A percentile compares a stretch with the other conserved stretches of the same genome.
Conservation (phyloP, 2,797 vertebrate species). For the Kryptolebias ocellatus region DNA sequence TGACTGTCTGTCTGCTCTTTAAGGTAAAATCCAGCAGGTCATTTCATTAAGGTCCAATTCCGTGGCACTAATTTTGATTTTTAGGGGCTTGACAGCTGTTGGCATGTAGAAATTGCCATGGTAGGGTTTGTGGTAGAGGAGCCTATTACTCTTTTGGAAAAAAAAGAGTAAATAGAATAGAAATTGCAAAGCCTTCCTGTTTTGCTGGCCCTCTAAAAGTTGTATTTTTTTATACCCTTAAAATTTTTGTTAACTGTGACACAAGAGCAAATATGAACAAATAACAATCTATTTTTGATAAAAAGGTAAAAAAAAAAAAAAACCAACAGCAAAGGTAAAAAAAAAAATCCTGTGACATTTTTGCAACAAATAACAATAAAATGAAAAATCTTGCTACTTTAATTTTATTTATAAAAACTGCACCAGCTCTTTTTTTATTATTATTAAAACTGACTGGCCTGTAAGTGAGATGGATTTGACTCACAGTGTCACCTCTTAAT, state of each 20-base stretch:
- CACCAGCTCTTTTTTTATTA: not conserved
- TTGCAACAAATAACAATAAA: not conserved
- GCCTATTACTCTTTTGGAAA: constrained; percentile 67
- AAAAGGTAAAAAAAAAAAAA: not conserved
- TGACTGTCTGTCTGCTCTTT: constrained; percentile 64
- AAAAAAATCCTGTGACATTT: not conserved
- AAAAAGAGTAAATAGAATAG: constrained; percentile 74
- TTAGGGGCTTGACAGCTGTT: constrained; percentile 77
- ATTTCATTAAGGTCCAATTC: constrained; percentile 80
- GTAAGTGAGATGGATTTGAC: constrained; percentile 42
- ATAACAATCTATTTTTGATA: not conserved
- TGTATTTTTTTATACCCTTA: constrained; percentile 36
- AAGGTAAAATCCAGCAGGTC: constrained; percentile 78
- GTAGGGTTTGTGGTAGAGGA: constrained; percentile 56
- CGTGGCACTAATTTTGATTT: constrained; percentile 74
- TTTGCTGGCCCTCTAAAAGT: constrained; percentile 58
- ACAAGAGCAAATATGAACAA: constrained; percentile 20
- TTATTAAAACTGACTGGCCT: constrained; percentile 13
- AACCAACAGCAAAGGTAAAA: too few relatives aligned
- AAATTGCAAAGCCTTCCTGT: constrained; percentile 63
- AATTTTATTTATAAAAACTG: constrained; percentile 6
- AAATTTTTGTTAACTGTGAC: constrained; percentile 52
- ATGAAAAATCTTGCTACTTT: not conserved
- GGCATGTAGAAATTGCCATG: constrained; percentile 70
- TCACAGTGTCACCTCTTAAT: constrained; percentile 56